Conservation (phyloP, 2,888 invertebrate genomes). For the Netelia fuscicornis region DNA sequence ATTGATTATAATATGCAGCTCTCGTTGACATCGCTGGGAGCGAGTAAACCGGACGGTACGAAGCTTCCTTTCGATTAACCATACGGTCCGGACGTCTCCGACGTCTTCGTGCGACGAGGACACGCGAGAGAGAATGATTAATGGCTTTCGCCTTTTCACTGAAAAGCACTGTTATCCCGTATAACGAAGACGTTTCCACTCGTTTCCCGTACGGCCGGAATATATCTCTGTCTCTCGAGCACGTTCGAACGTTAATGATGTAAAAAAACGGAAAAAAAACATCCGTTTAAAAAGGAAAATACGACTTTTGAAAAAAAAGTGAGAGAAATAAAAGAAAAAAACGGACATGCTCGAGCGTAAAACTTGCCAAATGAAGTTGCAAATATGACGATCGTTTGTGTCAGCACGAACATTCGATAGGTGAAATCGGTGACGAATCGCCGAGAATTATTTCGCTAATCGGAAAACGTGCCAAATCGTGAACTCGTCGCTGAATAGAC, state of each 20-base stretch:
- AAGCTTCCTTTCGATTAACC: constrained; percentile 61
- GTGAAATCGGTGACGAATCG: background rate
- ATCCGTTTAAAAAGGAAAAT: background rate
- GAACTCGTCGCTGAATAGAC: too few species aligned
- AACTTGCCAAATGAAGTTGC: background rate
- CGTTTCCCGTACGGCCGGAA: background rate
- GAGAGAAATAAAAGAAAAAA: too few species aligned
- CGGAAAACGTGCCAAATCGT: background rate
- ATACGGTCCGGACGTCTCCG: constrained; percentile 27
- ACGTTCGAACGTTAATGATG: constrained; percentile 7
- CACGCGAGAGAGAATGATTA: constrained; percentile 48
- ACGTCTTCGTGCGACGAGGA: constrained; percentile 7
- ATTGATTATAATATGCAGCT: constrained; percentile 45
- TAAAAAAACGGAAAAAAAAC: background rate
- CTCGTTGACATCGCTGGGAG: constrained; percentile 25
- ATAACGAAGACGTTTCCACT: constrained; percentile 40
- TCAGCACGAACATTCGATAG: background rate
- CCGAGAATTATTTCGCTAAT: background rate
- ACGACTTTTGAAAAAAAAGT: background rate
- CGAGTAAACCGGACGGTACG: constrained; percentile 9
- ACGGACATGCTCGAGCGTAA: background rate
- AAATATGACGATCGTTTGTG: background rate
- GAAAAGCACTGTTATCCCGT: constrained; percentile 39
- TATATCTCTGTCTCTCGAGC: background rate
- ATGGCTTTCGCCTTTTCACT: constrained; percentile 46